A percentile compares a stretch with the other conserved stretches of the same genome.
phyloP scores from a whole-genome alignment of 2,888 invertebrate species.

The Ceriagrion tenellum region DNA sequence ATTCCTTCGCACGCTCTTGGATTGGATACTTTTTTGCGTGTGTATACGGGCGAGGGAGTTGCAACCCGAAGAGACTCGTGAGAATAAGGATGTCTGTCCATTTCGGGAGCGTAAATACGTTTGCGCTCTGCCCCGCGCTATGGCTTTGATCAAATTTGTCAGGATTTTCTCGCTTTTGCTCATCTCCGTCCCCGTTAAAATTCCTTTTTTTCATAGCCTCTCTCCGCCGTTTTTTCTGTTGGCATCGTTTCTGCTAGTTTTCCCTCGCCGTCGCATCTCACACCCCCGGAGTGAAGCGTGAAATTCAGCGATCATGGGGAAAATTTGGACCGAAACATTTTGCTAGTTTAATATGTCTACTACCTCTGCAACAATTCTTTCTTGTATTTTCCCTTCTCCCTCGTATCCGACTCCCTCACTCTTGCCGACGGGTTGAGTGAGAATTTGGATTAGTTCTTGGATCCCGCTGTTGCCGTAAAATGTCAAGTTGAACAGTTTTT shows the following conservation, averaged over 20 bases:
- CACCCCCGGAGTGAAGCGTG: no score
- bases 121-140: not conserved
- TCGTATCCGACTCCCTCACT: no score
- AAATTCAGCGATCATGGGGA: not conserved
- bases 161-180: not conserved
- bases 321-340: not conserved
- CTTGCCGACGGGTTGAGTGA: no score
- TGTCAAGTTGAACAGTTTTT: not conserved
- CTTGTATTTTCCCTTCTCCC: no score
- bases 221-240: no score
- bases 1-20: not conserved
- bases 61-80: not conserved
- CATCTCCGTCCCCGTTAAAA: not conserved
- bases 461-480: not conserved
- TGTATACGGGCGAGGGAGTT: not conserved
- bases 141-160: not conserved
- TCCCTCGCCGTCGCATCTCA: no score
- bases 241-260: no score
- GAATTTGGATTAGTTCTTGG: not conserved
- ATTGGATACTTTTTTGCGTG: not conserved
- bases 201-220: not conserved
- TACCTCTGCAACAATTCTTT: no score
- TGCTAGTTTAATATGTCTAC: not conserved
- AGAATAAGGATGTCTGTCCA: not conserved
- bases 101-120: not conserved